phyloP scores from a whole-genome alignment of 2,888 invertebrate genomes.

The Eudasyphora cyanicolor region DNA sequence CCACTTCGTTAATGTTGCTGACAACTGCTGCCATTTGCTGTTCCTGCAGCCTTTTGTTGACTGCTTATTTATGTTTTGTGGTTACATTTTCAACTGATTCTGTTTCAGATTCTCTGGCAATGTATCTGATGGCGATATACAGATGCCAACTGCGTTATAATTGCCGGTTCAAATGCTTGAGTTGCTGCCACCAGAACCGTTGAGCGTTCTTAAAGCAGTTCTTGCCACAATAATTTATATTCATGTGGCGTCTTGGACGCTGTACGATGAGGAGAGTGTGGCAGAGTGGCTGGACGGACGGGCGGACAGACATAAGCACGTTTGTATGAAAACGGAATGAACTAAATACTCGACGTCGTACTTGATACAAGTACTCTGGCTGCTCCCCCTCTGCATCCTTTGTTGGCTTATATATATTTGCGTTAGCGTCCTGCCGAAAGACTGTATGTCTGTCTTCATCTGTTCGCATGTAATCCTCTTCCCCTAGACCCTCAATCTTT shows the following conservation, averaged over 20 bases:
- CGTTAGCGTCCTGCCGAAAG: neutral
- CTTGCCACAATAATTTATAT: slow-evolving; percentile 45
- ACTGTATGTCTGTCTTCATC: neutral
- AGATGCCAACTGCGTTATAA: slow-evolving; percentile 47
- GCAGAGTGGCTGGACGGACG: neutral
- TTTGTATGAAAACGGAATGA: neutral
- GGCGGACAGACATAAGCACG: neutral
- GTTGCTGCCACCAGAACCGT: slow-evolving; percentile 30
- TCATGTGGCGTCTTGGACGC: slow-evolving; percentile 51
- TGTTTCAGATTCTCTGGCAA: neutral
- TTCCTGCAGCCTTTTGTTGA: slow-evolving; percentile 22
- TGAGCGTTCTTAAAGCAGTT: slow-evolving; percentile 21
- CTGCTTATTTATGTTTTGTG: slow-evolving; percentile 46
- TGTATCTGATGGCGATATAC: neutral
- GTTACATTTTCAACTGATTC: slow-evolving; percentile 48
- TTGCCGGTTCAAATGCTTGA: slow-evolving; percentile 50
- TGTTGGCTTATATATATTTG: slow-evolving; percentile 5
- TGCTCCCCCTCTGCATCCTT: neutral
- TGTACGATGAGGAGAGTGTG: too few relatives aligned
- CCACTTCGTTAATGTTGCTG: slow-evolving; percentile 5
- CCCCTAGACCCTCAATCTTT: neutral
- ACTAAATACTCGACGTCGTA: too few relatives aligned
- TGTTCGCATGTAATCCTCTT: neutral
- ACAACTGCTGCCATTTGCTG: slow-evolving; percentile 3
- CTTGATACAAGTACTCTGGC: slow-evolving; percentile 19